These are phyloP conservation scores for Formicarius rufipectus DNA, from an alignment of 2,113 vertebrate species.

Conservation along the genomic window DNA sequence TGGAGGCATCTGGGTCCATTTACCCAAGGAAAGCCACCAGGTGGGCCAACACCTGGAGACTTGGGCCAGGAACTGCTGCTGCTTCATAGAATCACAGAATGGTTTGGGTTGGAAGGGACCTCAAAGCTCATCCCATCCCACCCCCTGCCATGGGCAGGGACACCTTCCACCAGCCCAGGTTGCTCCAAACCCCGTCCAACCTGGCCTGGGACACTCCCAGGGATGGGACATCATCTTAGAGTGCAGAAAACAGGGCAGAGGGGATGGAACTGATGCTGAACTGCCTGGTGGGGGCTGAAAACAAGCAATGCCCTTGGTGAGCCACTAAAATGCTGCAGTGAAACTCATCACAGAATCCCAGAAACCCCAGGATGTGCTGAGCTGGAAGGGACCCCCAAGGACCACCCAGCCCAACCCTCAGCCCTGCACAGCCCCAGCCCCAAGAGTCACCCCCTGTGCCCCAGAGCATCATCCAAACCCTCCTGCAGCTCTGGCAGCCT, in stretches of 20 bases:
- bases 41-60: not conserved
- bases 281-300: accelerated
- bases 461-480: too few relatives aligned
- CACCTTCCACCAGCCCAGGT: not conserved
- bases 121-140: too few relatives aligned
- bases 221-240: not conserved
- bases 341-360: not conserved
- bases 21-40: not conserved
- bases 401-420: too few relatives aligned
- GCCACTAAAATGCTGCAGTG: not conserved
- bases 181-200: not conserved
- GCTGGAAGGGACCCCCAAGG: too few relatives aligned
- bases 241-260: not conserved
- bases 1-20: not conserved
- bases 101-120: not conserved
- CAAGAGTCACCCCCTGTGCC: too few relatives aligned
- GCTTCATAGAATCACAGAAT: not conserved
- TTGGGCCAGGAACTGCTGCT: not conserved
- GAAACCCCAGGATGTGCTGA: too few relatives aligned
- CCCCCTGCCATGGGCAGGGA: not conserved
- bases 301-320: not conserved
- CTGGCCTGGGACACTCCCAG: not conserved
- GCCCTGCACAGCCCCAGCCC: too few relatives aligned
- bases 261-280: not conserved
- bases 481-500: too few relatives aligned